Base-by-base conservation (phyloP, 2,797 vertebrate genomes). In the Enteromius unitaeniatus region DNA sequence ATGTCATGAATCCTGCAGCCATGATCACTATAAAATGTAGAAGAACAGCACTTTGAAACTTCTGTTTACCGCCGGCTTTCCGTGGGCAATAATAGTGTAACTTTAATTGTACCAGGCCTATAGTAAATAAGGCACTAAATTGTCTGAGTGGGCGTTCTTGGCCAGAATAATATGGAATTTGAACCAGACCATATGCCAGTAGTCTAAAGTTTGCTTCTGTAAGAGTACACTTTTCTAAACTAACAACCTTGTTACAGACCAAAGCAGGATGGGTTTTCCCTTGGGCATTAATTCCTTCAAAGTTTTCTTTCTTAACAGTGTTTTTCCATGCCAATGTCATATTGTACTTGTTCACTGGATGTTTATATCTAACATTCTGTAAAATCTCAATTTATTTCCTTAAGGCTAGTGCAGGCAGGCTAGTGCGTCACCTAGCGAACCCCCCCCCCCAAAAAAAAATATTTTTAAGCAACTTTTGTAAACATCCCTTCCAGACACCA, bases 111-210 rank as follows among this genome's bases (percentile, higher is more conserved):
- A 75, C 31, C 47, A 73, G 4, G 47, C 49, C 51, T 31, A 51
- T 31, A 21, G 45, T 17, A 72, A 72, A 47, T 72, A 72, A 72
- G 40, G 23, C 23, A 72, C 23, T 72, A 47, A 26, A 70, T 15
- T 15, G 68, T 45, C 49, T 11, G 34, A 72, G 37, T 72, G 26
- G 51, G 79, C 13, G 37, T 28, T 81, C 9, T 70, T 81, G 67
- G 51, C 23, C 37, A 47, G 26, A 28, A 45, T 60, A 72, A 60
- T 13, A 45, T 53, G 26, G 6, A 68, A 67, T 53, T 49, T 79
- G 17, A 73, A 73, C 4, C 47, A 73, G 23, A 78, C 4, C 13
- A 65, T 7, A 21, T 14, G 34, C n/a, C 15, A 26, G 23, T 42
- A 55, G 34, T 28, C 65, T 69, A 80, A 80, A 45, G 65, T 58